A percentile compares a stretch with the other conserved stretches of the same genome.
Conservation (phyloP, 2,888 invertebrate species). For the Ernsta delagoae region DNA sequence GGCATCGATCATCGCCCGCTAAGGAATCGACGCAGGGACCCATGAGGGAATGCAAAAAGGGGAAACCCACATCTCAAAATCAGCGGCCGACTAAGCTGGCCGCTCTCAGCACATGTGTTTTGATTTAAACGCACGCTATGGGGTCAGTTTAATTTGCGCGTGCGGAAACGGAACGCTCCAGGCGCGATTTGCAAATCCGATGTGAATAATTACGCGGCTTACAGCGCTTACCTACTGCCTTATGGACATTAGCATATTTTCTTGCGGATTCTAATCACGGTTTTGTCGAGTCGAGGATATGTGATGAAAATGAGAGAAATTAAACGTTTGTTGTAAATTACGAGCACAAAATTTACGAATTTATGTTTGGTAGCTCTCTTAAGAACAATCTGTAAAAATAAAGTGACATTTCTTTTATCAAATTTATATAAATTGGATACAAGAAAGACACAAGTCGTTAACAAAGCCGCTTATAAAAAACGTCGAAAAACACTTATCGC, state of each 20-base stretch:
- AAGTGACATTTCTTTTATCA: conserved; percentile 1
- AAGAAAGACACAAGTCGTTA: conserved; percentile 64
- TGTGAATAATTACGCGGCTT: conserved; percentile 85
- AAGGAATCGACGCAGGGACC: conserved; percentile 84
- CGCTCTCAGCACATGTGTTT: conserved; percentile 82
- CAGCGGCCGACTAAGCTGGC: conserved; percentile 79
- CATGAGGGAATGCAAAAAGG: conserved; percentile 69
- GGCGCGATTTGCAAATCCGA: conserved; percentile 82
- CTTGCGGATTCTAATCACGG: conserved; percentile 68
- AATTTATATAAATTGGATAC: conserved; percentile 49
- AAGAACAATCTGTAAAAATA: not conserved
- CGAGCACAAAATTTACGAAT: no score
- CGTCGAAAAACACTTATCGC: conserved; percentile 81
- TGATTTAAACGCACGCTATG: conserved; percentile 80
- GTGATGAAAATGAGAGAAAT: conserved; percentile 21
- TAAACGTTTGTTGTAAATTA: not conserved
- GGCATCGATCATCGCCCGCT: conserved; percentile 83
- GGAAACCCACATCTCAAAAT: conserved; percentile 81
- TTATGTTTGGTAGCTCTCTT: not conserved
- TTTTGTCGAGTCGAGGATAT: not conserved
- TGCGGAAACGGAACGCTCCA: conserved; percentile 75
- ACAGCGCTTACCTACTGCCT: conserved; percentile 83
- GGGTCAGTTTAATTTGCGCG: conserved; percentile 79
- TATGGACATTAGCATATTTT: conserved; percentile 84
- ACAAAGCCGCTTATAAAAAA: conserved; percentile 81